Percentiles rank a stretch among this genome's conserved stretches.
Conservation (phyloP, 2,888 invertebrate species). For the Pelosia muscerda region DNA sequence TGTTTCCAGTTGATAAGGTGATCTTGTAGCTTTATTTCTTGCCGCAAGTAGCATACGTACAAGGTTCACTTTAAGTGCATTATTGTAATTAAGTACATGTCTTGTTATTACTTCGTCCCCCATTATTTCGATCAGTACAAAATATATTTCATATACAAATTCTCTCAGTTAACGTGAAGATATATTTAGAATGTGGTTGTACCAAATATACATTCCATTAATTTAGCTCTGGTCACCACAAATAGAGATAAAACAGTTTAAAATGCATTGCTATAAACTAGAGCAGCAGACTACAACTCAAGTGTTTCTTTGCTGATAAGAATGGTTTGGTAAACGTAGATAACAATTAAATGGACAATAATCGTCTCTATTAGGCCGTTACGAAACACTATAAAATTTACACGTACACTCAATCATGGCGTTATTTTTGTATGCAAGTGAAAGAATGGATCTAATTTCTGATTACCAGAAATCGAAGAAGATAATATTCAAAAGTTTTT, state of each 20-base stretch:
- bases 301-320: conserved; percentile 38
- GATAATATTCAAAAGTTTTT: not conserved
- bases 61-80: conserved; percentile 1
- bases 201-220: not conserved
- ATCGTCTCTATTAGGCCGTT: conserved; percentile 31
- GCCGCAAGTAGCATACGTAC: not conserved
- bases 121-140: not conserved
- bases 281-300: conserved; percentile 27
- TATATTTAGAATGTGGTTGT: not conserved
- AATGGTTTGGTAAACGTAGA: conserved; percentile 29
- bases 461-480: not conserved
- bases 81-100: not conserved
- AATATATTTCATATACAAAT: not conserved
- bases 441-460: not conserved
- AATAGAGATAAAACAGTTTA: conserved; percentile 18
- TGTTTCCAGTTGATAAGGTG: conserved; percentile 4
- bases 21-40: conserved; percentile 2
- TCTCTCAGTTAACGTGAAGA: not conserved
- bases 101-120: not conserved
- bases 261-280: conserved; percentile 36
- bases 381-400: conserved; percentile 26
- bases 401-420: conserved; percentile 14
- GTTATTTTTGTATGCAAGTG: conserved; percentile 27
- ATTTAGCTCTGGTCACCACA: conserved; percentile 7
- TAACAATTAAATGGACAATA: conserved; percentile 42